Base-by-base conservation (phyloP, 2,113 vertebrate species). In the Probosciger aterrimus region DNA sequence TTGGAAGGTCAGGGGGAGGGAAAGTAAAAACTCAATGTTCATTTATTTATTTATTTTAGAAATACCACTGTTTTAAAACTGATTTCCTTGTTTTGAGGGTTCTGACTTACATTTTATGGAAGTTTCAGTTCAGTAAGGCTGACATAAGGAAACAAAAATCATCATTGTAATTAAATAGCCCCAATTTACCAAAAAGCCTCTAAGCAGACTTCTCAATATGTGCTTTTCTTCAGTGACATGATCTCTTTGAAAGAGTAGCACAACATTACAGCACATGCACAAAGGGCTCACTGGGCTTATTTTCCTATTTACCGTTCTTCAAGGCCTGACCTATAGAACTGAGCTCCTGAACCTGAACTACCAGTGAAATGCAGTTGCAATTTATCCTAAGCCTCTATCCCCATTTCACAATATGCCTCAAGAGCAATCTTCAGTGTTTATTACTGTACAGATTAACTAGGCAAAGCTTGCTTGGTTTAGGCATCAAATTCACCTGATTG, bases 201-300 rank as follows among this genome's bases (percentile, higher is more conserved):
- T 37, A 84, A 67, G 46, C 8, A 93, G 18, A 17, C 9, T 64
- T 86, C 83, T 75, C 35, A 64, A 23, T 14, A 49, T 5, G 9
- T 27, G 4, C 3, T 65, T 88, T 88, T 84, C 33, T 92, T 86
- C 33, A 53, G 1, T 28, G 11, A 57, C 2, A 0, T 23, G 20
- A 71, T n/a, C 27, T 79, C 27, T 84, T 68, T 0, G 0, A 78
- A 49, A 59, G 17, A 37, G n/a, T 19, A 0, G 0, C 25, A 73
- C 25, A 78, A 57, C 75, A 57, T 68, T 65, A 35, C 30, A n/a
- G 41, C 46, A 27, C 9, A 20, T 0, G 3, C n/a, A 64, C 39
- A 39, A 22, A 44, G 23, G 6, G 2, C 5, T 91, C 11, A 14
- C 31, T 46, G 28, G 16, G 11, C 43, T 70, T 60, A 50, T 68